phyloP scores from a whole-genome alignment of 2,113 vertebrate genomes.

The Bettongia penicillata region DNA sequence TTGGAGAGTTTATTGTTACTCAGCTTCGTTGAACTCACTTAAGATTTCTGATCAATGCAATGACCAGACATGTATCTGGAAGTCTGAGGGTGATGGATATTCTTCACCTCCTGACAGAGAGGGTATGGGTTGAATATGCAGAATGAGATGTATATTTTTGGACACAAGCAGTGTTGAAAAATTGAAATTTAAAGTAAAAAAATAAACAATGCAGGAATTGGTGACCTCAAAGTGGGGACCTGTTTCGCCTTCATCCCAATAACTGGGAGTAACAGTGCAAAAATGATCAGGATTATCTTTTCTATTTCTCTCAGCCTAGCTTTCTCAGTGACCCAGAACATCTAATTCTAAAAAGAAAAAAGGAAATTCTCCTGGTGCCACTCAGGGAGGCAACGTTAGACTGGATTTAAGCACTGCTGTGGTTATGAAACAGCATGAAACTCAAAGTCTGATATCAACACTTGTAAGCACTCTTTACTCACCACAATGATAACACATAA shows the following conservation, averaged over 20 bases:
- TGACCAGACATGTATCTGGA: neutral
- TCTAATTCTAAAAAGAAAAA: neutral
- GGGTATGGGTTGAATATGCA: neutral
- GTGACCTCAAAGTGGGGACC: neutral
- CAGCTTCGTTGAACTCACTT: neutral
- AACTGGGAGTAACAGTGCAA: neutral
- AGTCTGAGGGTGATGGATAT: neutral
- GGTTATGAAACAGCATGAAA: neutral
- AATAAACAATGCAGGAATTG: neutral
- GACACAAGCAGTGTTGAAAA: neutral
- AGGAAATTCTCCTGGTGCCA: neutral
- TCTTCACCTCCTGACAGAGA: neutral
- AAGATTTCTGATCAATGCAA: neutral
- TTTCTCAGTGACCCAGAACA: neutral
- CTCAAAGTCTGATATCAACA: neutral
- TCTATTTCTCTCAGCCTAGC: neutral
- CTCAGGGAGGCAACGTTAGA: neutral
- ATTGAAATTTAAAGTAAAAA: neutral
- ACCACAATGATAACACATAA: neutral
- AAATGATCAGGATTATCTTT: neutral
- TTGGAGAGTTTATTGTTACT: neutral
- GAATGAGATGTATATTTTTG: neutral
- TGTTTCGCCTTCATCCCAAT: neutral
- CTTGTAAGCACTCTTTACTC: neutral
- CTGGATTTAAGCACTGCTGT: neutral